A percentile compares a stretch with the other conserved stretches of the same genome.
phyloP scores from a whole-genome alignment of 1,140 invertebrate species.

The Probaryconus sp. region DNA sequence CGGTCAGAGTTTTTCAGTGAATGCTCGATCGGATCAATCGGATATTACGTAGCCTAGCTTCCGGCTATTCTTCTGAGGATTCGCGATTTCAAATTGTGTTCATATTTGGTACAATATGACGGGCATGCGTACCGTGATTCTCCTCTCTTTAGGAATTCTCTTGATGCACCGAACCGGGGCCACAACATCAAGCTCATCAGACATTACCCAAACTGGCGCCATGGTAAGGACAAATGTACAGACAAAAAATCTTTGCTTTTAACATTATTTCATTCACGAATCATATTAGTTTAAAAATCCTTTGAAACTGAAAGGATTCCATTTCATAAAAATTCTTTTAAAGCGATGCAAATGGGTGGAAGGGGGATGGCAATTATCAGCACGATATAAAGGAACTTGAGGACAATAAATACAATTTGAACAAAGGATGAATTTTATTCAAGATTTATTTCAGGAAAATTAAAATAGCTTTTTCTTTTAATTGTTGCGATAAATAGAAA shows the following conservation, averaged over 20 bases:
- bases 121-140: neutral
- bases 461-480: too few relatives aligned
- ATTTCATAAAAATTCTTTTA: too few relatives aligned
- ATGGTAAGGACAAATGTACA: conserved; percentile 48
- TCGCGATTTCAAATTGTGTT: conserved; percentile 6
- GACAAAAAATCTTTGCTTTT: neutral
- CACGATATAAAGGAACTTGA: too few relatives aligned
- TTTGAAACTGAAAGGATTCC: too few relatives aligned
- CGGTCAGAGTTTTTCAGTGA: conserved; percentile 46
- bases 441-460: too few relatives aligned
- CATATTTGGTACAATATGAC: conserved; percentile 4
- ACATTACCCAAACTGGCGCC: conserved; percentile 42
- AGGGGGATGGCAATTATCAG: too few relatives aligned
- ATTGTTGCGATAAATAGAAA: too few relatives aligned
- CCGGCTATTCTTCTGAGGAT: conserved; percentile 6
- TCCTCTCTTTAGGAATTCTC: conserved; percentile 7
- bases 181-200: conserved; percentile 8
- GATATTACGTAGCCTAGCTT: conserved; percentile 7
- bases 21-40: conserved; percentile 22
- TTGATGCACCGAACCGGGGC: conserved; percentile 2
- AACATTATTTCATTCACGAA: neutral
- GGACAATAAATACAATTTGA: too few relatives aligned
- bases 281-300: too few relatives aligned
- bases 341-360: too few relatives aligned
- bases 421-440: too few relatives aligned